Base-by-base conservation (phyloP, 2,797 vertebrate species). In the Paguma larvata region DNA sequence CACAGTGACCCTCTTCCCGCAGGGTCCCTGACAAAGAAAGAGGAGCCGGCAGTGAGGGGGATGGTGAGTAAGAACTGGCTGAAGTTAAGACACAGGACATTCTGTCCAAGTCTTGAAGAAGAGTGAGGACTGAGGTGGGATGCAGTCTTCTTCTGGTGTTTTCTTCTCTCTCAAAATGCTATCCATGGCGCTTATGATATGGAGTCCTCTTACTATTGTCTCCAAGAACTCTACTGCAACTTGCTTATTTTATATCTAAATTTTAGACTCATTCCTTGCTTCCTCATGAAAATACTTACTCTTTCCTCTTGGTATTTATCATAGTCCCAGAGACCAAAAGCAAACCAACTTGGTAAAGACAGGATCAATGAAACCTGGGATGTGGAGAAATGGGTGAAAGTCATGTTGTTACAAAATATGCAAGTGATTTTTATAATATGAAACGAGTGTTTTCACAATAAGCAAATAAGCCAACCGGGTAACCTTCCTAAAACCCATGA, bases 221-320 rank as follows among this genome's bases (percentile, higher is more conserved):
- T 23, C 30, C 30, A 67, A 90, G 16, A 32, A 85, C 34, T 78
- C 32, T 46, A 38, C 12, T n/a, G 62, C 13, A 72, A 78, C 53
- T 53, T 63, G 23, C 16, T n/a, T 32, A 53, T 80, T 65, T 80
- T 56, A 30, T 80, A 44, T 16, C 34, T 72, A 16, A 51, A 73
- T 86, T 80, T 86, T 51, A 86, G 44, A 73, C 53, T 72, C 27
- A 80, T 53, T 65, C 12, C 27, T 80, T 79, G 65, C 16, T 72
- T 85, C 34, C 27, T 91, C n/a, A 59, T 63, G n/a, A 86, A 91
- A 90, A 51, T n/a, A 51, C 51, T 90, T 85, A 84, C 19, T 51
- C 25, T 79, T 85, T 84, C 30, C 8, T 79, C 41, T 72, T n/a
- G n/a, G 32, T 62, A 91, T 41, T 78, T 30, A 85, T 48, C 59